phyloP scores from a whole-genome alignment of 2,888 invertebrate genomes.

The Cryptosula pallasiana region DNA sequence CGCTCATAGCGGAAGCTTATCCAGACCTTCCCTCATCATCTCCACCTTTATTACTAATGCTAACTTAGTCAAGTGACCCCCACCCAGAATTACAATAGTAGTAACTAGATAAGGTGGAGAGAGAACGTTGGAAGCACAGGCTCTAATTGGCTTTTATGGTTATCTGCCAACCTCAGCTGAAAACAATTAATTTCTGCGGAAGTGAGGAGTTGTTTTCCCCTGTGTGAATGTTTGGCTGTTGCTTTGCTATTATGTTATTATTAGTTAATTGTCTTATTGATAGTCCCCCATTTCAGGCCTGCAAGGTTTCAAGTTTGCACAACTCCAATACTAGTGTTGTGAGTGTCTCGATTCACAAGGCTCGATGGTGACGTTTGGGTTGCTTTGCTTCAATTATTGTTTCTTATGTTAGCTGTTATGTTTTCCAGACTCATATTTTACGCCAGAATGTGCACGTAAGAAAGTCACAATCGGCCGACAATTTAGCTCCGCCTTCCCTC shows the following conservation, averaged over 20 bases:
- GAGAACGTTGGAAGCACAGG: too few relatives aligned
- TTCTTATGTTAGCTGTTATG: constrained; percentile 22
- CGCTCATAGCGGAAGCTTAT: too few relatives aligned
- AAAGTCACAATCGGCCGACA: constrained; percentile 21
- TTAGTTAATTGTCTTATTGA: neutral
- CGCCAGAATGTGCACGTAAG: constrained; percentile 22
- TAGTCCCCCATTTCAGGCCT: neutral
- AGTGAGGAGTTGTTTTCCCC: neutral
- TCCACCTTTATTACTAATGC: too few relatives aligned
- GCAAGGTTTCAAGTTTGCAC: neutral
- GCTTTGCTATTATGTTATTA: neutral
- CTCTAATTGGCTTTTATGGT: too few relatives aligned
- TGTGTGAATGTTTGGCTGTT: neutral
- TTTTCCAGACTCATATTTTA: constrained; percentile 24
- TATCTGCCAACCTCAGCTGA: too few relatives aligned
- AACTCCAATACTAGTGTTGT: neutral
- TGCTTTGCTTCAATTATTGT: neutral
- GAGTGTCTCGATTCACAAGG: too few relatives aligned
- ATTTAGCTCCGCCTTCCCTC: constrained; percentile 3
- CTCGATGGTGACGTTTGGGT: too few relatives aligned
- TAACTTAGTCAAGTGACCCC: too few relatives aligned
- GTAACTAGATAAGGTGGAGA: too few relatives aligned
- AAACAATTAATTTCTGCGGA: too few relatives aligned
- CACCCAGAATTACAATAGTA: too few relatives aligned
- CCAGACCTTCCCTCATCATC: too few relatives aligned